phyloP scores from a whole-genome alignment of 2,888 invertebrate genomes.

The Standfussiana lucernea region DNA sequence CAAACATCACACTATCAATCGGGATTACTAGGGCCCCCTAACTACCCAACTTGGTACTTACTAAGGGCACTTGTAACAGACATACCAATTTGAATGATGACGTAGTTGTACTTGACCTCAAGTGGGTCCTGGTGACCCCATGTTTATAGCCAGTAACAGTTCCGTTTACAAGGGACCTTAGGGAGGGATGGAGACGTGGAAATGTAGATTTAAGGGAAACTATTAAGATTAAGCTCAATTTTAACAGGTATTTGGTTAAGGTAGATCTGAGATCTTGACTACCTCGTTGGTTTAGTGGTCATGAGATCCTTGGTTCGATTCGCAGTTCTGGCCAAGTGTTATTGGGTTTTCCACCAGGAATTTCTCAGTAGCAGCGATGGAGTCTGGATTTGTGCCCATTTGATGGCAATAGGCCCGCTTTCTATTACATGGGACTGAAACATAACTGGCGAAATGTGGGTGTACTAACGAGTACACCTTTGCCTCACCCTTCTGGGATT shows the following conservation, averaged over 20 bases:
- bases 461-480: no score
- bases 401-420: no score
- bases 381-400: no score
- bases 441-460: no score
- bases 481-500: no score
- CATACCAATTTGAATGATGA: slow-evolving; percentile 53
- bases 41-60: slow-evolving; percentile 21
- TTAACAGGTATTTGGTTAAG: not conserved
- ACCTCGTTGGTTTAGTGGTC: no score
- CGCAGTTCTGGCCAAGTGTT: no score
- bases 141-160: slow-evolving; percentile 40
- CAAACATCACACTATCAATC: slow-evolving; percentile 24
- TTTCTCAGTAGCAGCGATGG: no score
- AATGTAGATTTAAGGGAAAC: slow-evolving; percentile 27
- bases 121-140: slow-evolving; percentile 43
- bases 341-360: no score
- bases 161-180: slow-evolving; percentile 36
- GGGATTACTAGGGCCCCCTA: not conserved
- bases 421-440: no score
- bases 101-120: slow-evolving; percentile 36
- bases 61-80: slow-evolving; percentile 39
- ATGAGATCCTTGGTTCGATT: no score
- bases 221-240: not conserved
- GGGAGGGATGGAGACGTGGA: slow-evolving; percentile 4
- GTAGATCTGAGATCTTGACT: not conserved